Evolutionary conservation across 2,888 invertebrate species (phyloP).

Genomic region (Strigamia maritima): DNA sequence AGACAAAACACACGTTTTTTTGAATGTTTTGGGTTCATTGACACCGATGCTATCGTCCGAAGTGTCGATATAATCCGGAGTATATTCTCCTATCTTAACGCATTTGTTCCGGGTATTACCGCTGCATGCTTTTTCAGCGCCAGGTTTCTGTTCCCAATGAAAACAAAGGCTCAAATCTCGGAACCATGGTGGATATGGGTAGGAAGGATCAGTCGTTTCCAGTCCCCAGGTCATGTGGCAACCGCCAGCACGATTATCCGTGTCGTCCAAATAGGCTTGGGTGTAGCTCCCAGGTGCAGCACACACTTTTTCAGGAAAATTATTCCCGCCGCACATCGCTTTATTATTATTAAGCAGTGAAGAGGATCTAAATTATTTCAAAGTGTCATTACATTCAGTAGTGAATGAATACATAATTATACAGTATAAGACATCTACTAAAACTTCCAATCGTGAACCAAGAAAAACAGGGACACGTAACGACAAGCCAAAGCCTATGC

Average conservation of each 20-base stretch:
- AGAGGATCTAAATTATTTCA: no score
- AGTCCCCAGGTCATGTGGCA: background rate
- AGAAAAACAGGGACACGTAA: no score
- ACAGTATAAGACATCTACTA: no score
- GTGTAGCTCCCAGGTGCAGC: background rate
- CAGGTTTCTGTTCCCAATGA: background rate
- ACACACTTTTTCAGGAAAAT: background rate
- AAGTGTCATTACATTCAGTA: no score
- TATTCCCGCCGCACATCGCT: background rate
- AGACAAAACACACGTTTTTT: background rate
- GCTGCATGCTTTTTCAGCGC: no score
- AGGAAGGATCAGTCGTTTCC: background rate
- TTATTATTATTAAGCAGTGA: no score
- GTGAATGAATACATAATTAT: no score
- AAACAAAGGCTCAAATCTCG: background rate
- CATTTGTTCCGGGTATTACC: no score
- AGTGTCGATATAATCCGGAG: background rate
- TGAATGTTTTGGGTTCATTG: no score
- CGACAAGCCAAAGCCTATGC: no score
- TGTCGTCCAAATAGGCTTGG: background rate
- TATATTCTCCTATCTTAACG: background rate
- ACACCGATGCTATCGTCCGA: background rate
- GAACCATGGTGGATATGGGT: background rate
- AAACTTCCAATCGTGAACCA: no score
- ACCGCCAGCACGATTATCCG: background rate